These are phyloP conservation scores for Zonitis immaculata DNA, from an alignment of 2,888 invertebrate genomes.

Conservation along the genomic window DNA sequence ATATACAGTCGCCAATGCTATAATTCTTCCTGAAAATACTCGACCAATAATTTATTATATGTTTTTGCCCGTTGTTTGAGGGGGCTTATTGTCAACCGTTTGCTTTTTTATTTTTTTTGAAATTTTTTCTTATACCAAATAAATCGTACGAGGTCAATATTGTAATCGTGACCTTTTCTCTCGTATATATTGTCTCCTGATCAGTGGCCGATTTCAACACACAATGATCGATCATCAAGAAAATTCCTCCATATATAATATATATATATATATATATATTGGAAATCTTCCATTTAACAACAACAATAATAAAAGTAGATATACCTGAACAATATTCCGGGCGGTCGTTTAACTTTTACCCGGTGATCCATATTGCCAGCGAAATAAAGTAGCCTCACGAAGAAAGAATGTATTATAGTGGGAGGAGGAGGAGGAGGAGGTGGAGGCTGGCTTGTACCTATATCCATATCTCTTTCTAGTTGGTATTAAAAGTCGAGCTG, in stretches of 20 bases:
- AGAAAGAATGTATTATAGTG: slow-evolving; percentile 1
- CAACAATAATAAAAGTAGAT: neutral
- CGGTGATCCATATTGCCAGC: slow-evolving; percentile 9
- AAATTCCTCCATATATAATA: no score
- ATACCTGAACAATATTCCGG: neutral
- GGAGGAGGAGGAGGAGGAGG: no score
- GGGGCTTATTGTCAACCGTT: neutral
- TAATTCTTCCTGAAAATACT: slow-evolving; percentile 24
- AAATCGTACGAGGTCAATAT: neutral
- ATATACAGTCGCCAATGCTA: slow-evolving; percentile 24
- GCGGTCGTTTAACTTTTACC: slow-evolving; percentile 9
- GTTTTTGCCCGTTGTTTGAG: neutral
- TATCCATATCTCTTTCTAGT: neutral
- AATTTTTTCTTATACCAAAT: no score
- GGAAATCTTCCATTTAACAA: neutral
- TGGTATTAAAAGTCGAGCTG: neutral
- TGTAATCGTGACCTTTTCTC: neutral
- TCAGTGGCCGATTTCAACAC: neutral
- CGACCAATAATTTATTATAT: slow-evolving; percentile 24
- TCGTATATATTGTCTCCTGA: neutral
- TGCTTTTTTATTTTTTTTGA: neutral
- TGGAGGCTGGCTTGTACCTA: neutral
- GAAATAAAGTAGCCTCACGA: slow-evolving; percentile 1
- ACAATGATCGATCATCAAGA: no score
- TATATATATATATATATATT: no score